Conservation (phyloP, 2,797 vertebrate species). For the Sparus aurata region DNA sequence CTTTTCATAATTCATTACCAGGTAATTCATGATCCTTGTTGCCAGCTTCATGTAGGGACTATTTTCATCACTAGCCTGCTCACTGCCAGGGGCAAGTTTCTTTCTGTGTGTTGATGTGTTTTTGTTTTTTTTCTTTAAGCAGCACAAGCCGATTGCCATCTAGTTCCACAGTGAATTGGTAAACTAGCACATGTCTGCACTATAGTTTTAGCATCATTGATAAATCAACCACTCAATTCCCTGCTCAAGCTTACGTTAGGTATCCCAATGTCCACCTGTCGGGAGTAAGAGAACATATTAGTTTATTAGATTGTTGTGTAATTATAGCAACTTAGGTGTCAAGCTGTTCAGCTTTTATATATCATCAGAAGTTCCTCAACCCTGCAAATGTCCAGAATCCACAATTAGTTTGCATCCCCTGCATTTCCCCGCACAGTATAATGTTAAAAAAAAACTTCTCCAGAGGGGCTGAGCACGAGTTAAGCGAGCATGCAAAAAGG, state of each 20-base stretch:
- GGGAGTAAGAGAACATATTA: background rate
- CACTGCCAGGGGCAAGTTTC: no score
- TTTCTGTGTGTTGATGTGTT: no score
- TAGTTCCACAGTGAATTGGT: background rate
- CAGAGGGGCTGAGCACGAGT: conserved; percentile 39
- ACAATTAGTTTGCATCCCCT: background rate
- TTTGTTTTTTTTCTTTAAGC: no score
- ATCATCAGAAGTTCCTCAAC: conserved; percentile 13
- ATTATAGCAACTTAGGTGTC: background rate
- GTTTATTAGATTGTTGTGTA: background rate
- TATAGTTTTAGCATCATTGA: conserved; percentile 1
- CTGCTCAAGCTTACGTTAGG: background rate
- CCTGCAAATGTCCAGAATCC: conserved; percentile 1
- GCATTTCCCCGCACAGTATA: background rate
- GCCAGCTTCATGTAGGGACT: no score
- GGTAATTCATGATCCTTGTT: no score
- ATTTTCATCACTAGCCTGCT: no score
- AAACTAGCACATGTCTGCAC: conserved; percentile 1
- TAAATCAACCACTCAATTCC: background rate
- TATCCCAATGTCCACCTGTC: background rate
- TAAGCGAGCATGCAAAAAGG: conserved; percentile 41
- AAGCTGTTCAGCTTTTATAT: conserved; percentile 9
- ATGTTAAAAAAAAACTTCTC: conserved; percentile 15
- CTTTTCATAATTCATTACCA: no score
- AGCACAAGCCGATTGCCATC: no score